Base-by-base conservation (phyloP, 2,113 vertebrate genomes). In the Hippocampus comes region DNA sequence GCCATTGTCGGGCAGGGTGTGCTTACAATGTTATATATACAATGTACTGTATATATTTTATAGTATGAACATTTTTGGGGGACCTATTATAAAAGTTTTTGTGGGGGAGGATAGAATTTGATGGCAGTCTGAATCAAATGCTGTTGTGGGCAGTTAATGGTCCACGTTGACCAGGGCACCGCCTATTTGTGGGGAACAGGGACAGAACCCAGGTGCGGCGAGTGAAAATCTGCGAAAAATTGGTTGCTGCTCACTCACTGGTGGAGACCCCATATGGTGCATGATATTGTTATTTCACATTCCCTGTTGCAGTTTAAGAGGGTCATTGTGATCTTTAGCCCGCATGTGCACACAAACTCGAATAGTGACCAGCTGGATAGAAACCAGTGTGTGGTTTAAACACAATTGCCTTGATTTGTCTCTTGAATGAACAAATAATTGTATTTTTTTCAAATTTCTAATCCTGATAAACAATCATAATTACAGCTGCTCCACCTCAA, bases 381-480 rank as follows among this genome's bases (percentile, higher is more conserved):
- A 43, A 65, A 43, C n/a, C 21, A 65, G 2, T 7, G 3, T 23
- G 30, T 23, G 10, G 5, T 25, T 23, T 23, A 8, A 59, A 65
- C 12, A 46, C 41, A 43, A 65, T 43, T 5, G 9, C 5, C 41
- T 11, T 43, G 63, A 65, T 43, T 65, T 65, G 17, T 77, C 25
- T 25, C 51, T 71, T 76, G 68, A 82, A 79, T 83, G 80, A 65
- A 73, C 63, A 76, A 41, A 27, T 49, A 49, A 49, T 18, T 57
- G 1, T 11, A 7, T 55, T 38, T 38, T 38, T 38, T 38, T 38
- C 34, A 38, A 38, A 38, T 38, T 5, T 38, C 5, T 38, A 38
- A 38, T 38, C 34, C 34, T 38, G 34, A 38, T 38, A 43, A 65
- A 14, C 10, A 43, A 2, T 20, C 14, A 34, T 34, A 43, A 65